Evolutionary conservation across 2,113 vertebrate genomes (phyloP), one percentile per base, ranked within the genome.

Genomic region (Anolis carolinensis): DNA sequence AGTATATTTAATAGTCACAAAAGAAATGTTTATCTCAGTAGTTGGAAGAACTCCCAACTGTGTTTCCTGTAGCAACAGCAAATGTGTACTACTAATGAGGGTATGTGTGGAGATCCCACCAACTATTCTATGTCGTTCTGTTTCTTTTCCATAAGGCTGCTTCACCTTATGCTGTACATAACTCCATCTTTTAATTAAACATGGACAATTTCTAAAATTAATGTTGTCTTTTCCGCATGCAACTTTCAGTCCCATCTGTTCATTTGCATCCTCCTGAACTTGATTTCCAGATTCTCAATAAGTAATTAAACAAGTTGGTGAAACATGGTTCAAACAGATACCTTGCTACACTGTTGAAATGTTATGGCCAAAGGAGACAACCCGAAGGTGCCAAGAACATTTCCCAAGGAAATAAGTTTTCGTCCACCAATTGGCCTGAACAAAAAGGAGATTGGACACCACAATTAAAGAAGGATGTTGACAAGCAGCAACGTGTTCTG

Each of bases 1-100:
- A 1, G 77, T 86, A 86, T 20, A 85, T 86, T 92, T 87, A 82
- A 83, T 74, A 87, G 83, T 87, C 48, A 77, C 65, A 30, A 6
- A 74, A 75, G 74, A 75, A 87, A 68, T 84, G 86, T 90, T 80
- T 55, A 59, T 55, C 82, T 62, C 1, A 36, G 0, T 52, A 48
- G 81, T 30, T 74, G 63, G 68, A 62, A 79, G 34, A 79, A 76
- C 25, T 87, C 74, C 79, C 77, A 75, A 71, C 27, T 32, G 79
- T 7, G 0, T 80, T 90, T 84, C 44, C 77, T 88, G 14, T 55
- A 68, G 86, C 85, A 72, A 52, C 86, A 89, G 16, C 39, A 27
- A 44, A 44, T 81, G 67, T 9, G 68, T n/a, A 50, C 2, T 11
- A 23, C 32, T 83, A 86, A 85, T 79, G 11, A 36, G 48, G 83